Base-by-base conservation (phyloP, 2,888 invertebrate genomes). In the Sesia bembeciformis region DNA sequence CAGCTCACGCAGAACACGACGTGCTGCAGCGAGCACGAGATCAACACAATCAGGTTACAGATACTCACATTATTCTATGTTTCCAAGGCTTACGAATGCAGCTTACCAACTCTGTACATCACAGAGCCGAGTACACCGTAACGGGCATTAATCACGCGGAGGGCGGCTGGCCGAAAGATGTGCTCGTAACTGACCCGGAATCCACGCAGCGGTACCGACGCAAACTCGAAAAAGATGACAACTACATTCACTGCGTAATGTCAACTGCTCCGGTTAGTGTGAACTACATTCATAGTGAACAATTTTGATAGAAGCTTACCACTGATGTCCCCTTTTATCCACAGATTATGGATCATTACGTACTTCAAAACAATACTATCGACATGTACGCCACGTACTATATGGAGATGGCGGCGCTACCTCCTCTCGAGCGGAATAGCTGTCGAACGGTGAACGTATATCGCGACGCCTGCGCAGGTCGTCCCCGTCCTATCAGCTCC, bases 361-460 rank as follows among this genome's bases (percentile, higher is more conserved):
- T 97, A 56, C 86, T 93, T 60, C 97, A 98, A 85, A 98, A 98
- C 81, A 98, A 97, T 80, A 95, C 97, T 0, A 92, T 98, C 50
- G 95, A 98, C 76, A 96, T 98, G 74, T 97, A 97, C 79, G 94
- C 96, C 72, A 93, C 95, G 62, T 97, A 96, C 80, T 98, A 96
- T 80, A 90, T 91, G 49, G 93, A 95, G 60, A 90, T 94, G 63
- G 91, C 93, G 56, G 84, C 91, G 1, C 91, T 92, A 4, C 91
- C 93, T 1, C 77, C 92, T 52, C 90, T 93, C 0, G 94, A 95
- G 74, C 91, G 90, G 52, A 92, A 90, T 64, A 89, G 91, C 57
- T 92, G 93, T 42, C 92, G 95, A 55, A 96, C 96, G 0, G 93
- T 97, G 3, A 97, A 96, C 80, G 94, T 96, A 52, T 97, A 95